Percentiles rank a stretch among this genome's conserved stretches.
Evolutionary conservation across 2,113 vertebrate species (phyloP).

Genomic region (Sturnus vulgaris): DNA sequence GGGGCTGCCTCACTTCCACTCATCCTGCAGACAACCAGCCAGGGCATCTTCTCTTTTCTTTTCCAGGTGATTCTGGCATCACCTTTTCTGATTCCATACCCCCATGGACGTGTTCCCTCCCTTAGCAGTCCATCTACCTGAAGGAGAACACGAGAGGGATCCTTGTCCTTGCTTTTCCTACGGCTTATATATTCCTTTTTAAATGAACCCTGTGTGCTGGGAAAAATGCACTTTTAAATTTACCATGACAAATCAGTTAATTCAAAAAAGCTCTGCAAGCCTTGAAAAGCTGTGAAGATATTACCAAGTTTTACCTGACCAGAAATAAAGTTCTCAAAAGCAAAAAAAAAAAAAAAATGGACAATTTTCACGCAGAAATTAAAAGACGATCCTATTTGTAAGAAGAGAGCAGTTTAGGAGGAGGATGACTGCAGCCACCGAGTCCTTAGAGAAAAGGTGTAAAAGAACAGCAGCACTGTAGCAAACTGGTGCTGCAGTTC

Average conservation of each 20-base stretch:
- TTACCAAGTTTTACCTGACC: not conserved
- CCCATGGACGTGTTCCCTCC: not conserved
- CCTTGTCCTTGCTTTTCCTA: not conserved
- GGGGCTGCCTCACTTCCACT: not conserved
- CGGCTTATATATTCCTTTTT: not conserved
- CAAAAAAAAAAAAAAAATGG: not conserved
- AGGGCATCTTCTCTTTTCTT: not conserved
- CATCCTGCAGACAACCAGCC: fast-evolving
- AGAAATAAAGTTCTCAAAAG: not conserved
- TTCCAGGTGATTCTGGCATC: not conserved
- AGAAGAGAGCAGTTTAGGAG: not conserved
- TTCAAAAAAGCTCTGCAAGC: not conserved
- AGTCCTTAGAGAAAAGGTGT: not conserved
- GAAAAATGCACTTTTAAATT: not conserved
- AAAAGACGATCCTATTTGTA: not conserved
- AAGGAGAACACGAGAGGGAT: not conserved
- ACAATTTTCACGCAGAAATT: not conserved
- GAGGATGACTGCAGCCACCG: fast-evolving
- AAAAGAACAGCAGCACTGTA: not conserved
- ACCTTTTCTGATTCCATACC: not conserved
- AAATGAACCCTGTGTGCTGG: not conserved
- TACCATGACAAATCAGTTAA: not conserved
- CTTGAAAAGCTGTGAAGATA: not conserved
- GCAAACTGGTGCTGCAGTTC: not conserved
- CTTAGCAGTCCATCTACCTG: not conserved